Evolutionary conservation across 2,888 invertebrate species (phyloP).

Genomic region (Acanthacorydalis orientalis): DNA sequence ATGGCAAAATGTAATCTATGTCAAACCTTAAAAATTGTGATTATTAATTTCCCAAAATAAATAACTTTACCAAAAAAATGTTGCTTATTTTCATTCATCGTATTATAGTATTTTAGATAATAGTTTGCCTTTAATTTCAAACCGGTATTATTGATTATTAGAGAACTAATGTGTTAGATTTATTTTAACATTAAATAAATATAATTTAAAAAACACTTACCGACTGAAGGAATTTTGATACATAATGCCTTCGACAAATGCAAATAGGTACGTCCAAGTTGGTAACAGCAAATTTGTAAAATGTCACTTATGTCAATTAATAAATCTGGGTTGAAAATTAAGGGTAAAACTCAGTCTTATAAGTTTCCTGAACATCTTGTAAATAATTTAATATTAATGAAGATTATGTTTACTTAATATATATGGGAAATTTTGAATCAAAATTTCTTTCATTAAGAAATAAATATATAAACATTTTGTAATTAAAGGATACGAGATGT

Average conservation of each 20-base stretch:
- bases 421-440: too few relatives aligned
- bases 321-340: slow-evolving; percentile 21
- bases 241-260: slow-evolving; percentile 76
- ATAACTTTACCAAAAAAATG: background rate
- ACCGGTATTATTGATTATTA: background rate
- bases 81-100: background rate
- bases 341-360: too few relatives aligned
- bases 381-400: too few relatives aligned
- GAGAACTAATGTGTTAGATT: background rate
- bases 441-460: too few relatives aligned
- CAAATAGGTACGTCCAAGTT: slow-evolving; percentile 83
- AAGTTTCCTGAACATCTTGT: too few relatives aligned
- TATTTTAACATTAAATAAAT: background rate
- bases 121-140: too few relatives aligned
- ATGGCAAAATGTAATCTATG: too few relatives aligned
- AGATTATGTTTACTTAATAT: too few relatives aligned
- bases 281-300: slow-evolving; percentile 92
- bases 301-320: slow-evolving; percentile 95
- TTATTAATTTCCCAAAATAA: background rate
- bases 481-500: slow-evolving; percentile 71
- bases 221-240: slow-evolving; percentile 77
- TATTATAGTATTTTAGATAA: too few relatives aligned
- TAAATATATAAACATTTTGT: background rate
- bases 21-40: background rate
- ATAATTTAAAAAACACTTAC: slow-evolving; percentile 37